phyloP scores from a whole-genome alignment of 2,797 vertebrate genomes.

The Sebastes cheni region DNA sequence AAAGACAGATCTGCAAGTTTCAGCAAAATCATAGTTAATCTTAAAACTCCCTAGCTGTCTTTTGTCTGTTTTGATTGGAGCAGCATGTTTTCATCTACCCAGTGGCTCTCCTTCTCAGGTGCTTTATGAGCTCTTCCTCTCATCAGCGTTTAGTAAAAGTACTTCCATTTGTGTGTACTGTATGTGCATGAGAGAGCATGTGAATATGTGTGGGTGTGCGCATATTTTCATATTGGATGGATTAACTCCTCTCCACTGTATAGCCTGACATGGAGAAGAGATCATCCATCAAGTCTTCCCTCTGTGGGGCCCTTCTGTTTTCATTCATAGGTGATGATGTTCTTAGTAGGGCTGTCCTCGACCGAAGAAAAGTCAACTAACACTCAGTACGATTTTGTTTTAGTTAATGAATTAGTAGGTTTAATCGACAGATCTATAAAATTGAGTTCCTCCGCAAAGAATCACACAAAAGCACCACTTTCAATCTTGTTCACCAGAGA shows the following conservation, averaged over 20 bases:
- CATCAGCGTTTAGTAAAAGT: background rate
- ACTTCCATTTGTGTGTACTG: background rate
- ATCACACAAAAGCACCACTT: no score
- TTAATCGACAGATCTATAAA: no score
- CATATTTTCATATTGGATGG: background rate
- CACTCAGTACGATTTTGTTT: no score
- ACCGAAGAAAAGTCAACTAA: no score
- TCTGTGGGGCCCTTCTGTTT: background rate
- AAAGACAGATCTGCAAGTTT: constrained; percentile 2
- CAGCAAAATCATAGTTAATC: constrained; percentile 13
- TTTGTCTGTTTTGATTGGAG: constrained; percentile 7
- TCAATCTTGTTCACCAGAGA: no score
- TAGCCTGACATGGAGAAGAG: background rate
- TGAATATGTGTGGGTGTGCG: background rate
- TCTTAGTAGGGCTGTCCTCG: background rate
- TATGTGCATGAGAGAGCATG: background rate
- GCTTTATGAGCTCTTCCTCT: background rate
- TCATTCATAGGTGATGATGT: constrained; percentile 15
- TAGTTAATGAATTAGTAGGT: no score
- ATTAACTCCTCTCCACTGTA: background rate
- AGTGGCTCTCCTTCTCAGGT: background rate
- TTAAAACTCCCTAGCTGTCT: constrained; percentile 20
- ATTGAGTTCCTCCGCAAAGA: no score
- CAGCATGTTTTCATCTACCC: background rate
- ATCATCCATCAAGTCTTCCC: constrained; percentile 18